Evolutionary conservation across 2,888 invertebrate species (phyloP).

Genomic region (Conus canariensis): DNA sequence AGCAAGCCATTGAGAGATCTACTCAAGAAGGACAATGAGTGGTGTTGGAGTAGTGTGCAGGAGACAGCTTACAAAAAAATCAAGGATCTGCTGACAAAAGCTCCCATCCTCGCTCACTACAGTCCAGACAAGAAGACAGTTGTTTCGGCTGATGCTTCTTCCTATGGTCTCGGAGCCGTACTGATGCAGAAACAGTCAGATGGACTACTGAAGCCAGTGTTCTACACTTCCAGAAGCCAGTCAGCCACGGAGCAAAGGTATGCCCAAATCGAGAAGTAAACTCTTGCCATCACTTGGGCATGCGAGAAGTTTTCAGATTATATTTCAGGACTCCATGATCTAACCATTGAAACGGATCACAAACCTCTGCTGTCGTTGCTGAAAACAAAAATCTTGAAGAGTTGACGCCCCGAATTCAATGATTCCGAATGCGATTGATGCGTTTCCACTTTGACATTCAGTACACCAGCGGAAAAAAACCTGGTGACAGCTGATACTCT

Average conservation of each 20-base stretch:
- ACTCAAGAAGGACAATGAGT: conserved; percentile 25
- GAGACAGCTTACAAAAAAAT: conserved; percentile 3
- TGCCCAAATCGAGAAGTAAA: conserved; percentile 34
- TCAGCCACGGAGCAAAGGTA: conserved; percentile 30
- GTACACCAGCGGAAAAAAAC: not conserved
- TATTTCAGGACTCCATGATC: not conserved
- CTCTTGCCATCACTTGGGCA: conserved; percentile 26
- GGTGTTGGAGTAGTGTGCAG: conserved; percentile 3
- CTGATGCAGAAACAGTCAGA: conserved; percentile 22
- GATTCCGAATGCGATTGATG: conserved; percentile 36
- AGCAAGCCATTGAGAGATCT: conserved; percentile 14
- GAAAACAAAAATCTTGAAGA: not conserved
- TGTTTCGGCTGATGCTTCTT: not conserved
- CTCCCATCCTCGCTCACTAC: conserved; percentile 75
- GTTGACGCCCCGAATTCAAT: not conserved
- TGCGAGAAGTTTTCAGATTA: not conserved
- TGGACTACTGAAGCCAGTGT: conserved; percentile 11
- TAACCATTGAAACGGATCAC: conserved; percentile 25
- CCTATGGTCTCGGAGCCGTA: not conserved
- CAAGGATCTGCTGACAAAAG: conserved; percentile 63
- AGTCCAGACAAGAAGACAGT: conserved; percentile 51
- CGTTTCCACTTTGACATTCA: not conserved
- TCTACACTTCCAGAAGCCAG: conserved; percentile 26
- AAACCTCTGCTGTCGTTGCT: not conserved
- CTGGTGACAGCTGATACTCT: no score